These are phyloP conservation scores for Cynodonichthys magdalenae DNA, from an alignment of 2,797 vertebrate species.

Conservation along the genomic window DNA sequence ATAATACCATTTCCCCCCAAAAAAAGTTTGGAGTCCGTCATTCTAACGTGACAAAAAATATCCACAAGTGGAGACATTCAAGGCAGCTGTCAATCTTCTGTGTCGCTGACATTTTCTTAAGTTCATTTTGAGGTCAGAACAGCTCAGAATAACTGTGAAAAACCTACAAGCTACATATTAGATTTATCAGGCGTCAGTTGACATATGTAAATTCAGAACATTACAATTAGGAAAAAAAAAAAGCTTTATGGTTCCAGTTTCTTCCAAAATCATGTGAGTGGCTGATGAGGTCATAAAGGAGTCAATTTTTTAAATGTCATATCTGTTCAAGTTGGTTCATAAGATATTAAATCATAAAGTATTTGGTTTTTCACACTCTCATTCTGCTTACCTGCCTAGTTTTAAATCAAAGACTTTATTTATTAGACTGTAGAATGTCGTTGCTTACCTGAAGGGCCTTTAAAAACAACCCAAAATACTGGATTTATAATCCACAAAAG, in stretches of 20 bases:
- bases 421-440: too few relatives aligned
- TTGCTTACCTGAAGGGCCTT: not conserved
- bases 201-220: too few relatives aligned
- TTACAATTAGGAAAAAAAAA: too few relatives aligned
- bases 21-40: not conserved
- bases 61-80: not conserved
- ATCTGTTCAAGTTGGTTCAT: too few relatives aligned
- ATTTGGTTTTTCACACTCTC: too few relatives aligned
- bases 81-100: not conserved
- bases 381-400: too few relatives aligned
- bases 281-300: too few relatives aligned
- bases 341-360: too few relatives aligned
- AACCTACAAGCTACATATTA: not conserved
- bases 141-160: not conserved
- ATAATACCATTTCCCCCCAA: not conserved
- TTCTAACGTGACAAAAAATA: not conserved
- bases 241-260: too few relatives aligned
- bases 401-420: too few relatives aligned
- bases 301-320: too few relatives aligned
- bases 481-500: not conserved
- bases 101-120: not conserved
- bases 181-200: not conserved
- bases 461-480: not conserved
- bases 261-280: too few relatives aligned
- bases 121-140: not conserved